Conservation (phyloP, 1,140 invertebrate genomes). For the Anastrepha ludens region DNA sequence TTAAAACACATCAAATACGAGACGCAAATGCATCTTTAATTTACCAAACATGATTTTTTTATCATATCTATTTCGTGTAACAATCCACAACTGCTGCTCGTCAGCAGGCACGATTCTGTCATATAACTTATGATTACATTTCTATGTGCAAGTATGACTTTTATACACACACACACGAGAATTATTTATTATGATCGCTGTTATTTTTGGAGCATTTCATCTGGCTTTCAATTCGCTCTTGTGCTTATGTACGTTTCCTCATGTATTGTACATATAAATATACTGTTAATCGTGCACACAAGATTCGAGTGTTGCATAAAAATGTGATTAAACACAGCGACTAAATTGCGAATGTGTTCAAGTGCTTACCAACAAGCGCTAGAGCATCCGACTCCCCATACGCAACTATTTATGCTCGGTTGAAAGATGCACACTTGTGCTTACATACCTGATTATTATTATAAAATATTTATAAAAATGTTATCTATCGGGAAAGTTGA, state of each 20-base stretch:
- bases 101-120: slow-evolving; percentile 33
- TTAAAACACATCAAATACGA: slow-evolving; percentile 10
- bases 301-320: background rate
- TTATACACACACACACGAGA: background rate
- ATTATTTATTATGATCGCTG: slow-evolving; percentile 47
- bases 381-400: no score
- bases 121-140: slow-evolving; percentile 35
- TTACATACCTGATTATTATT: no score
- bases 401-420: no score
- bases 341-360: slow-evolving; percentile 16
- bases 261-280: background rate
- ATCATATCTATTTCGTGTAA: background rate
- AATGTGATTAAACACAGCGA: slow-evolving; percentile 7
- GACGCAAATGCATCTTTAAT: slow-evolving; percentile 1
- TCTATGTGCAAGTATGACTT: background rate
- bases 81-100: background rate
- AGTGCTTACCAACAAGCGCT: background rate
- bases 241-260: background rate
- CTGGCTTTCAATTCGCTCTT: background rate
- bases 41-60: background rate
- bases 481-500: no score
- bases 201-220: slow-evolving; percentile 28
- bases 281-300: slow-evolving; percentile 25
- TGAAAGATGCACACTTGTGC: no score
- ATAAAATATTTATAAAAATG: no score